Conservation (phyloP, 64 coral and sea anemone species). For the Acropora tenuis region DNA sequence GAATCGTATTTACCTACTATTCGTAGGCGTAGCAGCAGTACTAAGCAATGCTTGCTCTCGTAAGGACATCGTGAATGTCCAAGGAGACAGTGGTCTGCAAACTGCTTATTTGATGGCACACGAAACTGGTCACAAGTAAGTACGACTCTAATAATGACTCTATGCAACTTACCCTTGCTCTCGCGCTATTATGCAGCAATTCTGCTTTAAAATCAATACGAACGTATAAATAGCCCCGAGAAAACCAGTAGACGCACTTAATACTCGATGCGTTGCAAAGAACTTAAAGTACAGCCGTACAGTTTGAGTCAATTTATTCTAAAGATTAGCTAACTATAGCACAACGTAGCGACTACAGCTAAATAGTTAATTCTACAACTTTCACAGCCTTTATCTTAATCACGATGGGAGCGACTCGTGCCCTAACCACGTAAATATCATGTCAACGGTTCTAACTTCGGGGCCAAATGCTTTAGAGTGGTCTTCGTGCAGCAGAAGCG, state of each 20-base stretch:
- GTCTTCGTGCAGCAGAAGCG: conserved; percentile 77
- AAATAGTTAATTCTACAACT: neutral
- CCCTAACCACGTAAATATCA: conserved; percentile 39
- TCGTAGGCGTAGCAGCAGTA: neutral
- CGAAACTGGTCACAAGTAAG: conserved; percentile 63
- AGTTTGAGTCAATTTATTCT: too few relatives aligned
- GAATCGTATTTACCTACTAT: neutral
- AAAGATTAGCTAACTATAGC: too few relatives aligned
- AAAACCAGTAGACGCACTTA: too few relatives aligned
- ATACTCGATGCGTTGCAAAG: too few relatives aligned
- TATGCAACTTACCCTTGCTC: too few relatives aligned
- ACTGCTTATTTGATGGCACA: conserved; percentile 40
- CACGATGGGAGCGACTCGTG: conserved; percentile 72
- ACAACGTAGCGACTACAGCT: neutral
- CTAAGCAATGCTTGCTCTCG: neutral
- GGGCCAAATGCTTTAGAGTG: conserved; percentile 57
- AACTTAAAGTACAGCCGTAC: too few relatives aligned
- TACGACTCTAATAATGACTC: neutral
- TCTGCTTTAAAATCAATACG: too few relatives aligned
- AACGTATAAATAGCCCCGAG: too few relatives aligned
- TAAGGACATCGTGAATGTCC: neutral
- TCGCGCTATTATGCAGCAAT: too few relatives aligned
- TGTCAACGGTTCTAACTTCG: conserved; percentile 28
- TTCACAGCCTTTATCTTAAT: conserved; percentile 54
- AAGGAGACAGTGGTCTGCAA: conserved; percentile 19